Percentiles rank a stretch among this genome's conserved stretches.
These are phyloP conservation scores for Ophiodon elongatus DNA, from an alignment of 2,113 vertebrate species.

Conservation along the genomic window DNA sequence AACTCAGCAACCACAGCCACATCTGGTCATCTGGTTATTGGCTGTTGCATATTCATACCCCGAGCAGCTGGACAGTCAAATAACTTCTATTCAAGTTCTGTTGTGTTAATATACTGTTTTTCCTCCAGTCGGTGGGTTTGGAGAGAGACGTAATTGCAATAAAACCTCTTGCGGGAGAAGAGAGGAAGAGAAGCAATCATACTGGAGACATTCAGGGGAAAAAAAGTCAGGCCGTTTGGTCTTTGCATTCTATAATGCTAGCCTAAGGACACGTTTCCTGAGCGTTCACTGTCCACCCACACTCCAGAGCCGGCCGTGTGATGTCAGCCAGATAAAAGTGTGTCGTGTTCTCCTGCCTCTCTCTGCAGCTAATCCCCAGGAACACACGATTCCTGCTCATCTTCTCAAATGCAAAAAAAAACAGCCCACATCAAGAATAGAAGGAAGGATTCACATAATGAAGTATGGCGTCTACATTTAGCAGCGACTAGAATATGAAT, in stretches of 20 bases:
- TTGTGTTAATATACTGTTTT: conserved; percentile 48
- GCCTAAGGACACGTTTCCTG: conserved; percentile 67
- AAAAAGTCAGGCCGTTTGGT: conserved; percentile 62
- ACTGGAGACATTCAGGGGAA: conserved; percentile 58
- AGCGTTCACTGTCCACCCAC: conserved; percentile 75
- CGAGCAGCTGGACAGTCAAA: conserved; percentile 56
- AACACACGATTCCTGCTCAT: conserved; percentile 50
- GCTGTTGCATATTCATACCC: conserved; percentile 47
- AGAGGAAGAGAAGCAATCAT: conserved; percentile 23
- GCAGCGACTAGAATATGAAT: not conserved
- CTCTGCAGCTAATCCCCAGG: conserved; percentile 43
- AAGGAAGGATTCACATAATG: not conserved
- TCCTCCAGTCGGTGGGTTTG: conserved; percentile 40
- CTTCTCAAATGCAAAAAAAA: conserved; percentile 40
- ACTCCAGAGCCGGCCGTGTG: conserved; percentile 57
- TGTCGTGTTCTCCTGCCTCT: conserved; percentile 53
- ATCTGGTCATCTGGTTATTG: conserved; percentile 76
- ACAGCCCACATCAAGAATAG: conserved; percentile 12
- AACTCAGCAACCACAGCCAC: conserved; percentile 77
- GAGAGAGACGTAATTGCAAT: conserved; percentile 26
- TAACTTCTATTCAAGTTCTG: conserved; percentile 49
- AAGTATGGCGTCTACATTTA: conserved; percentile 1
- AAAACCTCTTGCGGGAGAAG: conserved; percentile 7
- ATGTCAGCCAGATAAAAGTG: conserved; percentile 73
- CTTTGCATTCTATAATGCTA: conserved; percentile 62